A percentile compares a stretch with the other conserved stretches of the same genome.
phyloP scores from a whole-genome alignment of 1,140 invertebrate genomes.

The Adelges cooleyi region DNA sequence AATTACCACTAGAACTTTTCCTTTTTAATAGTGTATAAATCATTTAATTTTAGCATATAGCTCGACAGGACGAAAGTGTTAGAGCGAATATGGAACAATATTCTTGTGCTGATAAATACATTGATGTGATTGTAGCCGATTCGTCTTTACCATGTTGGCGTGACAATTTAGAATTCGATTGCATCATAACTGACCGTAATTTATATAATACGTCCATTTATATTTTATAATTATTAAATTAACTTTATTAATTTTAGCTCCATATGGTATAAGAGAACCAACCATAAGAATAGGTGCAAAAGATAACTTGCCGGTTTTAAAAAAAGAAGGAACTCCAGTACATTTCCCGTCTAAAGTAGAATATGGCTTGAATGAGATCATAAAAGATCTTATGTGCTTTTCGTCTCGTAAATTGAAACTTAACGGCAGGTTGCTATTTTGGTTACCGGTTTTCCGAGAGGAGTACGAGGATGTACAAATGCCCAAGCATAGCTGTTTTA shows the following conservation, averaged over 20 bases:
- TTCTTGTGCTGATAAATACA: slow-evolving; percentile 55
- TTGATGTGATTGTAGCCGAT: slow-evolving; percentile 84
- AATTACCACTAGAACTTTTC: not conserved
- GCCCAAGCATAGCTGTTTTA: slow-evolving; percentile 66
- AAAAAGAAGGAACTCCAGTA: slow-evolving; percentile 40
- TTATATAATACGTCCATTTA: slow-evolving; percentile 33
- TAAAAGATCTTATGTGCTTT: slow-evolving; percentile 71
- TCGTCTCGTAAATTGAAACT: slow-evolving; percentile 61
- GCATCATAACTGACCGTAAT: slow-evolving; percentile 91
- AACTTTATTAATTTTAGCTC: slow-evolving; percentile 50
- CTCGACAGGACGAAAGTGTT: slow-evolving; percentile 68
- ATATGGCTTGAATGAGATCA: slow-evolving; percentile 69
- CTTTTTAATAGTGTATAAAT: not conserved
- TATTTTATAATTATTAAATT: not conserved
- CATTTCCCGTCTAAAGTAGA: slow-evolving; percentile 81
- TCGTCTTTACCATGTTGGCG: slow-evolving; percentile 73
- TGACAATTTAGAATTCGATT: slow-evolving; percentile 56
- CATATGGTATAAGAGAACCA: slow-evolving; percentile 88
- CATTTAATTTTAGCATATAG: slow-evolving; percentile 17
- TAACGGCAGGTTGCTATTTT: slow-evolving; percentile 72
- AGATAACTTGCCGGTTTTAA: not conserved
- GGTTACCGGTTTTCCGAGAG: slow-evolving; percentile 75
- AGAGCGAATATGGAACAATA: slow-evolving; percentile 78
- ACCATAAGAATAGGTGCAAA: slow-evolving; percentile 68
- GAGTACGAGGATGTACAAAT: slow-evolving; percentile 63